Percentiles rank a stretch among this genome's conserved stretches.
phyloP scores from a whole-genome alignment of 2,797 vertebrate genomes.

The Paguma larvata region DNA sequence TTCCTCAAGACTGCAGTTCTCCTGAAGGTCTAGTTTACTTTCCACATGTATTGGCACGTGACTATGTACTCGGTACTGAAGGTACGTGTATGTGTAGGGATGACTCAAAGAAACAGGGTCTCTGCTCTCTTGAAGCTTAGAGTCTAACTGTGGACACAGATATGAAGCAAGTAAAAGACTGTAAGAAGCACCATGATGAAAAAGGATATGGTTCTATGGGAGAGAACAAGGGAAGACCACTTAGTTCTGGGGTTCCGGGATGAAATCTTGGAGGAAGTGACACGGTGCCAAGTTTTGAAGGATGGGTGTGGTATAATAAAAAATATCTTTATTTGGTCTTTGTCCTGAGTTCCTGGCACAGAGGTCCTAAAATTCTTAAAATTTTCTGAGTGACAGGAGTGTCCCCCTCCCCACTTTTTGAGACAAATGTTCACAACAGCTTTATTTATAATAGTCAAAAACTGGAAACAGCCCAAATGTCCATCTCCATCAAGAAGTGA shows the following conservation, averaged over 20 bases:
- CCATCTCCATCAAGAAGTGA: not conserved
- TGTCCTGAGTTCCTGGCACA: not conserved
- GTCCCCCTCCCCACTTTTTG: not conserved
- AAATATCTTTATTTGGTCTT: not conserved
- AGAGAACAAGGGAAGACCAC: not conserved
- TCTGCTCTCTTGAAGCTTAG: not conserved
- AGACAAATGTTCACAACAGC: not conserved
- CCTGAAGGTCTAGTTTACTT: constrained; percentile 8
- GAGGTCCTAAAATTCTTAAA: not conserved
- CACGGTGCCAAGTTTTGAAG: not conserved
- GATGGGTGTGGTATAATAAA: not conserved
- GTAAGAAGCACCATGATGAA: not conserved
- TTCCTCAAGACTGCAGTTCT: not conserved
- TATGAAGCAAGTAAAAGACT: not conserved
- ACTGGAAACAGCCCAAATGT: not conserved
- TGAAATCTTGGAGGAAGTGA: not conserved
- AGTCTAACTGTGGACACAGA: not conserved
- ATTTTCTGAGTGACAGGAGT: not conserved
- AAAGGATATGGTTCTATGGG: not conserved
- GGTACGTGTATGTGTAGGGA: not conserved
- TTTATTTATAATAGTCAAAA: not conserved
- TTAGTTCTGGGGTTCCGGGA: not conserved
- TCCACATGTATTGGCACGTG: not conserved
- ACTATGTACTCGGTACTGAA: not conserved
- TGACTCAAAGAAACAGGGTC: not conserved